These are phyloP conservation scores for Halictus quadricinctus DNA, from an alignment of 2,888 invertebrate species.

Conservation along the genomic window DNA sequence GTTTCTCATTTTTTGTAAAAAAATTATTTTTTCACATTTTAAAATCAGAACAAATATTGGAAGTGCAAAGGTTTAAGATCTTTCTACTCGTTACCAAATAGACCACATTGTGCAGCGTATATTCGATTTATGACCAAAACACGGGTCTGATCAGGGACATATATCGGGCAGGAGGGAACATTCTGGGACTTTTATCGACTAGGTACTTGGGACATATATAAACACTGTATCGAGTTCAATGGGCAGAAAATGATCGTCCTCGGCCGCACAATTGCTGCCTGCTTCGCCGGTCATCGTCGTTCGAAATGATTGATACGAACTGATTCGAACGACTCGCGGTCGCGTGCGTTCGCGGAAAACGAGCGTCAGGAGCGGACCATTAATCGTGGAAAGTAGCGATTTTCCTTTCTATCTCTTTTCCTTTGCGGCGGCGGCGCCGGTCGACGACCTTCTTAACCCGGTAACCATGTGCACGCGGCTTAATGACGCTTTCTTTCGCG, in stretches of 20 bases:
- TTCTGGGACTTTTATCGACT: no score
- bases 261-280: neutral
- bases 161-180: no score
- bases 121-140: no score
- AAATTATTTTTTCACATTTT: no score
- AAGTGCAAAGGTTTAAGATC: no score
- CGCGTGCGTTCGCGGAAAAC: slow-evolving; percentile 9
- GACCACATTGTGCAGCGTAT: no score
- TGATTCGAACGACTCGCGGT: neutral
- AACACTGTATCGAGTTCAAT: neutral
- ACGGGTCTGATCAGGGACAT: no score
- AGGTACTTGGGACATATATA: no score
- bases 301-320: neutral
- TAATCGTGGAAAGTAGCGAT: slow-evolving; percentile 51
- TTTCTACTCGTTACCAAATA: no score
- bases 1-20: no score
- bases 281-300: neutral
- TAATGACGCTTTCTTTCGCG: slow-evolving; percentile 53
- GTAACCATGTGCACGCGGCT: slow-evolving; percentile 37
- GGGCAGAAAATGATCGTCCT: neutral
- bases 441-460: slow-evolving; percentile 58
- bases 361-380: slow-evolving; percentile 22
- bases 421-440: slow-evolving; percentile 18
- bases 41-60: no score
- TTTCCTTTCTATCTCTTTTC: slow-evolving; percentile 54